Evolutionary conservation across 2,113 vertebrate genomes (phyloP).

Genomic region (Actenoides lindsayi): DNA sequence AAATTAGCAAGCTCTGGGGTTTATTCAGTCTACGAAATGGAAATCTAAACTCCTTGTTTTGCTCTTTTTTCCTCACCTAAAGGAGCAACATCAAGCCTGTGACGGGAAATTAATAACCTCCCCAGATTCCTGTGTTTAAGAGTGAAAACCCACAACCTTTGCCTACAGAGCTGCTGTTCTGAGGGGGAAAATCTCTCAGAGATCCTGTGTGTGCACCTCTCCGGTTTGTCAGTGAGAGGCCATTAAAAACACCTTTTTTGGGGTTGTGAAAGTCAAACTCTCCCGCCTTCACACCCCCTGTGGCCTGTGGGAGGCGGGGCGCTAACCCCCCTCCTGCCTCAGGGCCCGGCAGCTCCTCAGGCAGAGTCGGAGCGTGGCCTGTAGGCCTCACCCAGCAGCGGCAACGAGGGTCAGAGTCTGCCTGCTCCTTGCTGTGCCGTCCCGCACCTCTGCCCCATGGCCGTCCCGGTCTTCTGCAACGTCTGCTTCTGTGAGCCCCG

Average conservation of each 20-base stretch:
- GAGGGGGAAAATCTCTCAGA: not conserved
- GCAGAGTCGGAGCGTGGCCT: too few species aligned
- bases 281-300: fast-evolving
- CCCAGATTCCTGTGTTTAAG: not conserved
- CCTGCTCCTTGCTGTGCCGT: fast-evolving
- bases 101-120: not conserved
- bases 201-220: fast-evolving
- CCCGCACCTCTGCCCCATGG: slow-evolving; percentile 62
- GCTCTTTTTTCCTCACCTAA: not conserved
- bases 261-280: too few species aligned
- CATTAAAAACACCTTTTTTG: fast-evolving
- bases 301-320: fast-evolving
- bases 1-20: not conserved
- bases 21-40: not conserved
- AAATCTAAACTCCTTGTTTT: not conserved
- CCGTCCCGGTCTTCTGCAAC: slow-evolving; percentile 83
- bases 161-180: not conserved
- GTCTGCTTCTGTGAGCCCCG: slow-evolving; percentile 79
- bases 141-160: fast-evolving
- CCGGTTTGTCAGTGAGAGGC: not conserved
- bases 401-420: too few species aligned
- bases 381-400: too few species aligned
- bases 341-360: not conserved
- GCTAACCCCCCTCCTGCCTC: too few species aligned
- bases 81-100: not conserved